Base-by-base conservation (phyloP, 2,797 vertebrate species). In the Diplodus puntazzo region DNA sequence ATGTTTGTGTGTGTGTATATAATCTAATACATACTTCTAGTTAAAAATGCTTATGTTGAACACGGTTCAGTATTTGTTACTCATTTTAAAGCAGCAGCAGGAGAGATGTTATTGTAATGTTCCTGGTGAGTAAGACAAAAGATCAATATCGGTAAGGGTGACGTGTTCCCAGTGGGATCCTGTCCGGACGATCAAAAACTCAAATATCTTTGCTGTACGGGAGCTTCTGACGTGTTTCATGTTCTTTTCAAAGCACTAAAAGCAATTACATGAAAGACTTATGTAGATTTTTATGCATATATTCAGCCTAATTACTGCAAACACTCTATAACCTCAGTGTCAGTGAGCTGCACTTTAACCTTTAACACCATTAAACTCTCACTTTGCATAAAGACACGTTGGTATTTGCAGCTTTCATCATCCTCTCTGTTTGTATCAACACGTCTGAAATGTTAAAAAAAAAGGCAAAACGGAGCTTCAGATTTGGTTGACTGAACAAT, bases 401-500 rank as follows among this genome's bases (percentile, higher is more conserved):
- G 39, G 11, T 67, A 49, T 11, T 21, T 16, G 16, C 45, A 60
- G 75, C 45, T 50, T 57, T 21, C 11, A 2, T 48, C 18, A 20
- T 49, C 11, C 17, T 42, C 42, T 55, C 45, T 57, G 43, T 52
- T 30, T 6, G n/a, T 20, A 60, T 50, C 49, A 62, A 27, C 73
- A 71, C 25, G 0, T 70, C 34, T 11, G 49, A 9, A 20, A 49
- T 62, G 27, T 70, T 53, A 43, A 72, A 63, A 69, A 34, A 69
- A 59, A 70, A 69, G 5, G 16, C 11, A 54, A 75, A 45, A 21
- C 7, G 10, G 13, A 66, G 61, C 61, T 49, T 54, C 30, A 52
- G 14, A 43, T 67, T 53, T 52, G 73, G 64, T 61, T 11, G 58
- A 61, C 46, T 80, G 73, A 77, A 66, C 67, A 50, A 54, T 79